Evolutionary conservation across 2,888 invertebrate species (phyloP), one percentile per base, ranked within the genome.

Genomic region (Panorpa germanica): DNA sequence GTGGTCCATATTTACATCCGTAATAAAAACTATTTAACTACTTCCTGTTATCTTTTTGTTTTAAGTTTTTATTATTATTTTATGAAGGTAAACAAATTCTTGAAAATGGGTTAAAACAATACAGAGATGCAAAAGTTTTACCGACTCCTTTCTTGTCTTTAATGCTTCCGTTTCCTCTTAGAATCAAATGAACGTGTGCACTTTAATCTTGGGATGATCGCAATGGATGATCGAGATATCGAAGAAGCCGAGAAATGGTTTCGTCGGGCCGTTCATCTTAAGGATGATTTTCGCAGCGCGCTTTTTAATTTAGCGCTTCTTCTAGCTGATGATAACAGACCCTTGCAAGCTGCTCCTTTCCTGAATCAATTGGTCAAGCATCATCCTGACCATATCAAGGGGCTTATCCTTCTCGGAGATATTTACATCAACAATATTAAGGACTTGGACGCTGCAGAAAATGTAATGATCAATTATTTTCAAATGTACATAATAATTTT

Each of bases 351-450:
- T 1, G 82, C 88, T 6, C 88, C 90, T 0, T 88, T 83, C 50
- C 59, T 95, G n/a, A 83, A 85, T 49, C 88, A 88, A 47, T 63
- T 95, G 9, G 81, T 93, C 34, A 67, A 81, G 40, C 74, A 82
- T 46, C 83, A 93, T 57, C 85, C 91, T 0, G 82, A 88, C 50
- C 93, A 95, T 50, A 75, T 85, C 8, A 95, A 95, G 57, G 93
- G 91, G 20, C 59, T 91, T 36, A 90, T 95, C 41, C 61, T 95
- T 18, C 59, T 93, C 9, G 93, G 93, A 8, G 93, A 95, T 50
- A 88, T 95, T 46, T 91, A 91, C 54, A 88, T 95, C 38, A 95
- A 93, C 53, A 80, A 82, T 40, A 78, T 91, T 45, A 90, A 90
- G 48, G 88, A 95, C 52, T 55, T 91, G 46, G 83, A 88, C 50